Base-by-base conservation (phyloP, 2,888 invertebrate species). In the Chrysolina oricalcia region DNA sequence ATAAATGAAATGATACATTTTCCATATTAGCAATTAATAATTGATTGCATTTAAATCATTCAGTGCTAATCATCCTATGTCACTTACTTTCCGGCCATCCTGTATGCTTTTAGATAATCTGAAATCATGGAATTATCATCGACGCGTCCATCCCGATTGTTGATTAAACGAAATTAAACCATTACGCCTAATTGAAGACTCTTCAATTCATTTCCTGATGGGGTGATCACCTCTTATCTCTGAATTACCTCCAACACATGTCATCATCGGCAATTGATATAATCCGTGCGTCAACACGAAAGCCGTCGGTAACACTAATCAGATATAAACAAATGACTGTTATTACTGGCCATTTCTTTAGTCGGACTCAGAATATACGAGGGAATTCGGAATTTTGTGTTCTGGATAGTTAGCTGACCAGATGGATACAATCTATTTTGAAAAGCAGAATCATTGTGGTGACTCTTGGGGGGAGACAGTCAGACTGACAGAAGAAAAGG, bases 171-270 rank as follows among this genome's bases (percentile, higher is more conserved):
- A 23, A 56, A 56, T 56, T 56, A 5, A 19, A 23, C 56, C 46
- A 9, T 46, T n/a, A 56, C 23, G 21, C 23, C 21, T 56, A 21
- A 56, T 56, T 13, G 21, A 56, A 11, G 6, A 21, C 59, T 59
- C 59, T 59, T 27, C 27, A 59, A 59, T 59, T 59, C 9, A 59
- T 35, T 27, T n/a, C n/a, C 27, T 27, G n/a, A 59, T 59, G n/a
- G 59, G 15, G n/a, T 35, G 35, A 59, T 59, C 23, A 59, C 59
- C n/a, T 35, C 35, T 35, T 23, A 35, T 59, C 59, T 15, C n/a
- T 13, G 6, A 59, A 21, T 53, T 53, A 23, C 53, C 53, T 53
- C 5, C 5, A 21, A 53, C 53, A 53, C 11, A 53, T 21, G 19
- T 27, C 27, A 59, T 59, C 59, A 27, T 10, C 35, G 59, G 13